These are phyloP conservation scores for Drosophila virilis DNA, from an alignment of 1,140 invertebrate species.

Conservation along the genomic window DNA sequence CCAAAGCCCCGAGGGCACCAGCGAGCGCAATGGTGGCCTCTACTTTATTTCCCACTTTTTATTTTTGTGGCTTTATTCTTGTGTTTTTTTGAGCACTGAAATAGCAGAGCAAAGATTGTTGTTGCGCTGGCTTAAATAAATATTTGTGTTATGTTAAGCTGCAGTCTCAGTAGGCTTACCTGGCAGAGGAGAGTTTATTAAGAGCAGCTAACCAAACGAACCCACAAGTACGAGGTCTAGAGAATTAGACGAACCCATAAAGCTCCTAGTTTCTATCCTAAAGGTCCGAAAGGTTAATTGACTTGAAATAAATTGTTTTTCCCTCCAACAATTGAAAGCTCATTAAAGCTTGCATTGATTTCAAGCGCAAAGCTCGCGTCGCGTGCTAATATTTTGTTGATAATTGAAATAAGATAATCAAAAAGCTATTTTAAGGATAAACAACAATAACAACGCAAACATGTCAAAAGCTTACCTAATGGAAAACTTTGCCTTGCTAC, in stretches of 20 bases:
- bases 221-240: neutral
- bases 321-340: neutral
- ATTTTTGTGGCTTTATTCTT: neutral
- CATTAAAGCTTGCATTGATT: neutral
- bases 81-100: neutral
- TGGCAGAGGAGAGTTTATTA: slow-evolving; percentile 19
- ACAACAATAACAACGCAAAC: no score
- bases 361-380: neutral
- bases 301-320: no score
- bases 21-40: neutral
- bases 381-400: no score
- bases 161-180: slow-evolving; percentile 22
- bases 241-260: slow-evolving; percentile 10
- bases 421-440: neutral
- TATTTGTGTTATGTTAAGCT: slow-evolving; percentile 35
- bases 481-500: neutral
- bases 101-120: slow-evolving; percentile 9
- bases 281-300: no score
- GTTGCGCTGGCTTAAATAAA: slow-evolving; percentile 13
- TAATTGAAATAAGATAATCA: neutral
- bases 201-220: slow-evolving; percentile 5
- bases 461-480: no score
- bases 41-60: neutral
- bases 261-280: neutral
- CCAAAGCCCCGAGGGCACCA: slow-evolving; percentile 1